A percentile compares a stretch with the other conserved stretches of the same genome.
Evolutionary conservation across 2,888 invertebrate genomes (phyloP).

Genomic region (Craniophora ligustri): DNA sequence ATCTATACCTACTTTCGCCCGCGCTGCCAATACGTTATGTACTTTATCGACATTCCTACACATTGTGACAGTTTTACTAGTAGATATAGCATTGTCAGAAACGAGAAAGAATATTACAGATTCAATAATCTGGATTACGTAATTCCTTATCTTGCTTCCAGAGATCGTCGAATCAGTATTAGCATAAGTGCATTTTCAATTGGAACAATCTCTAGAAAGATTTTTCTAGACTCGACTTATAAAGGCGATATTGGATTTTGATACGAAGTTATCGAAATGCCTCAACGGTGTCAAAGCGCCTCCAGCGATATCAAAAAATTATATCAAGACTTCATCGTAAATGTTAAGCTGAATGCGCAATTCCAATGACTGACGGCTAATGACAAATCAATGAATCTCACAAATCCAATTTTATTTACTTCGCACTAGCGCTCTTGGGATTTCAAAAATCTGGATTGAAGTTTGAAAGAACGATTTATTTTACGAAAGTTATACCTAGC

Average conservation of each 20-base stretch:
- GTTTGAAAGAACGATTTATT: conserved; percentile 43
- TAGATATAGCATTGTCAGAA: conserved; percentile 19
- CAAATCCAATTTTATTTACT: conserved; percentile 40
- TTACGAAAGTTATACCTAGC: conserved; percentile 12
- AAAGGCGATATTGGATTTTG: conserved; percentile 78
- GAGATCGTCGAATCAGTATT: conserved; percentile 53
- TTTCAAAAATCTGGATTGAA: conserved; percentile 30
- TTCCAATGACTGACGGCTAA: conserved; percentile 53
- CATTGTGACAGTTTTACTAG: conserved; percentile 44
- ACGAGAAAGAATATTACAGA: conserved; percentile 43
- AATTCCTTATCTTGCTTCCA: conserved; percentile 48
- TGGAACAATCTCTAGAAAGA: conserved; percentile 63
- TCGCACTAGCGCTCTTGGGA: conserved; percentile 30
- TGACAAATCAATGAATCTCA: conserved; percentile 54
- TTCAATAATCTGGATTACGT: conserved; percentile 55
- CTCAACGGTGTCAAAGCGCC: conserved; percentile 75
- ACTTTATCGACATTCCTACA: conserved; percentile 40
- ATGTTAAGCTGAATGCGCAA: conserved; percentile 61
- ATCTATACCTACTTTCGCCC: conserved; percentile 24
- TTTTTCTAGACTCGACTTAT: conserved; percentile 58
- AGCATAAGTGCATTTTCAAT: conserved; percentile 69
- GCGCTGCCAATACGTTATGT: conserved; percentile 27
- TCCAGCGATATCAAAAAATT: conserved; percentile 78
- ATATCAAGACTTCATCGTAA: conserved; percentile 82
- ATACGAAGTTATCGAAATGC: conserved; percentile 78